Evolutionary conservation across 2,113 vertebrate species (phyloP).

Genomic region (Hiodon tergisus): DNA sequence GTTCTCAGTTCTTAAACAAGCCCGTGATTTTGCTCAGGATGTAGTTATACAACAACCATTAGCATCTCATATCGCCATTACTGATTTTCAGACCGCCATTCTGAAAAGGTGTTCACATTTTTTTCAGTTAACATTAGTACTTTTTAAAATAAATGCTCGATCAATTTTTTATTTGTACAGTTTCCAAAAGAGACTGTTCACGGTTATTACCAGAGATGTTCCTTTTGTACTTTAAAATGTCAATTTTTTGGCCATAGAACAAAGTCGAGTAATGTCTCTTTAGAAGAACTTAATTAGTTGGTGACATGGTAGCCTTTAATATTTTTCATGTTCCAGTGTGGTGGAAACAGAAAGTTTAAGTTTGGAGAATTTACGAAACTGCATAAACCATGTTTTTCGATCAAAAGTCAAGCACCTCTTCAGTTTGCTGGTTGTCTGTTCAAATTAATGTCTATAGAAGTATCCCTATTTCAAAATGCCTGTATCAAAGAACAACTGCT

Average conservation of each 20-base stretch:
- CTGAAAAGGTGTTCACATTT: too few relatives aligned
- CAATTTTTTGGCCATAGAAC: neutral
- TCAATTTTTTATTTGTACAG: too few relatives aligned
- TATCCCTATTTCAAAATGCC: neutral
- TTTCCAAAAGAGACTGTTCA: too few relatives aligned
- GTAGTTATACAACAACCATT: too few relatives aligned
- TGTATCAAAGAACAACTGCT: neutral
- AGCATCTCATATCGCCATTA: too few relatives aligned
- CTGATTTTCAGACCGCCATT: too few relatives aligned
- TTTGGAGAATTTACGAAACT: neutral
- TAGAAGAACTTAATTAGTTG: neutral
- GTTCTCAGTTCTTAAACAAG: too few relatives aligned
- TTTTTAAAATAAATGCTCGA: too few relatives aligned
- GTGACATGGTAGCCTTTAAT: neutral
- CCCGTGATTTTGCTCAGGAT: too few relatives aligned
- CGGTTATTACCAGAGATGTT: too few relatives aligned
- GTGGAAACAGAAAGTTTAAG: neutral
- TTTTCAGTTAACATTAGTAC: too few relatives aligned
- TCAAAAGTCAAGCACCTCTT: neutral
- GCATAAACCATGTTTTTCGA: neutral
- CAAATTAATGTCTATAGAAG: neutral
- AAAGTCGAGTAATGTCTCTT: neutral
- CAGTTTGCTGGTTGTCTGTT: neutral
- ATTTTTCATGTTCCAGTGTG: neutral
- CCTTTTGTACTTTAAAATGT: neutral